Evolutionary conservation across 2,888 invertebrate species (phyloP), one percentile per base, ranked within the genome.

Genomic region (Drosophila histrio): DNA sequence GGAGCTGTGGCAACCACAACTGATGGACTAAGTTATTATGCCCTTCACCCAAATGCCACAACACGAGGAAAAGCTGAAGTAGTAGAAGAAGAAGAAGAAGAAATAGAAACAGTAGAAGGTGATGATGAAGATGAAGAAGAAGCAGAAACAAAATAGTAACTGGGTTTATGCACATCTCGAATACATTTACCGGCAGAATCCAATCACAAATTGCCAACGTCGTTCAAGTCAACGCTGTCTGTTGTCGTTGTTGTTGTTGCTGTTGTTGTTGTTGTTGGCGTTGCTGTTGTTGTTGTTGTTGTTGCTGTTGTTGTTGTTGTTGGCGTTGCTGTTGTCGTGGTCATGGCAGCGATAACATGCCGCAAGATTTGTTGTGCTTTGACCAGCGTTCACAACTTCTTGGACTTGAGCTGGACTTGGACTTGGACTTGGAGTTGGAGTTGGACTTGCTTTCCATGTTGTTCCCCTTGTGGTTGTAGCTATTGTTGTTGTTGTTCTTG

Each of bases 141-240:
- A 21, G 46, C 3, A n/a, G 49, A 32, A 36, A 9, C n/a, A 8
- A 15, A 39, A 9, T 11, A 8, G 49, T 49, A 49, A 49, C 32
- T 66, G 57, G 41, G 39, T 38, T 60, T 65, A 58, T 41, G 41
- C 52, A 60, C 52, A 71, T 56, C 56, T 56, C 28, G 46, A 72
- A 57, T 57, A 49, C 64, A 57, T 60, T 73, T 65, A 56, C 62
- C 59, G 72, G 41, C 80, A 83, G 69, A 86, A 77, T 80, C 65
- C 81, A 86, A 86, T 86, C 81, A 86, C 81, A 81, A 81, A 86
- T 81, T 86, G 87, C 81, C 84, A 81, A 63, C 63, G 77, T 68
- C 59, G 64, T 74, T 77, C 54, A 71, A 74, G 58, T 76, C 44
- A 68, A 68, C 28, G 57, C 41, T 61, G 56, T 62, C 24, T 39